Percentiles rank a stretch among this genome's conserved stretches.
Evolutionary conservation across 2,888 invertebrate genomes (phyloP).

Genomic region (Abrostola triplasia): DNA sequence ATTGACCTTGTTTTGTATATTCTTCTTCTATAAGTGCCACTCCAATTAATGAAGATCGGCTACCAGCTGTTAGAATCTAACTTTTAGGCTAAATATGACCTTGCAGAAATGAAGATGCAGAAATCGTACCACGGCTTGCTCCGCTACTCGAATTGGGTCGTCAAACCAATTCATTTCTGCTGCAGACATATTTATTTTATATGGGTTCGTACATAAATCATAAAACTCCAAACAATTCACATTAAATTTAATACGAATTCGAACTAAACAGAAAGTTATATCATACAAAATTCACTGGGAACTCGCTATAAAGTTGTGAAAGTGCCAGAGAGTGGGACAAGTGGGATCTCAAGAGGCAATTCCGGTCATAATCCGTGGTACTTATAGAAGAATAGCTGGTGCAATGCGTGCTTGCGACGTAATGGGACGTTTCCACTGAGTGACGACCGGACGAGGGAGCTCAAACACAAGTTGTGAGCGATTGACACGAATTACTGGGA

Average conservation of each 20-base stretch:
- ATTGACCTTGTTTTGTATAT: no score
- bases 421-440: constrained; percentile 85
- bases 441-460: constrained; percentile 76
- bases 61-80: no score
- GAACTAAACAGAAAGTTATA: constrained; percentile 38
- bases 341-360: constrained; percentile 74
- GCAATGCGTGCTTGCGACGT: constrained; percentile 82
- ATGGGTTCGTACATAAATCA: constrained; percentile 33
- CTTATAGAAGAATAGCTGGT: constrained; percentile 81
- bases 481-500: constrained; percentile 6
- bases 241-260: constrained; percentile 30
- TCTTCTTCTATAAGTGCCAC: no score
- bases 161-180: constrained; percentile 21
- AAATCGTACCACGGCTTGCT: not conserved
- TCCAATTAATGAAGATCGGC: no score
- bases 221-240: constrained; percentile 25
- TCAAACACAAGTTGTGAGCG: constrained; percentile 44
- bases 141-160: constrained; percentile 20
- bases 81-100: no score
- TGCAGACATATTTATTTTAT: constrained; percentile 24
- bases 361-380: constrained; percentile 77
- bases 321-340: constrained; percentile 58
- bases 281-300: constrained; percentile 40
- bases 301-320: constrained; percentile 53
- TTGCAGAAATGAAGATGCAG: not conserved